Evolutionary conservation across 2,888 invertebrate species (phyloP).

Genomic region (Stenotaenia linearis): DNA sequence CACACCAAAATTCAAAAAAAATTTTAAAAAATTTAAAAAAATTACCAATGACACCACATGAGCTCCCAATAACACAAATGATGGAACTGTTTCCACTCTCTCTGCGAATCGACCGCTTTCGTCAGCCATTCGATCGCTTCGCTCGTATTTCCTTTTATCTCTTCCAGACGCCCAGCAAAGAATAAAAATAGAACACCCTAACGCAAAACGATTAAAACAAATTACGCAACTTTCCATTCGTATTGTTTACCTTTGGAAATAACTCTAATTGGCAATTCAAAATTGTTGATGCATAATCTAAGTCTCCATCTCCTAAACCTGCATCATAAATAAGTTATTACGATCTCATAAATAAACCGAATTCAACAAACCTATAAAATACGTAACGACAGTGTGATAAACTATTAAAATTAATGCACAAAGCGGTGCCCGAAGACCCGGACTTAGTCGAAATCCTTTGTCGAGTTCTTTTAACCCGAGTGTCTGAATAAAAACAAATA

Average conservation of each 20-base stretch:
- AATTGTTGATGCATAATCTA: slow-evolving; percentile 67
- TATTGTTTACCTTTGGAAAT: slow-evolving; percentile 58
- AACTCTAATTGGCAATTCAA: slow-evolving; percentile 55
- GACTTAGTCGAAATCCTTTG: slow-evolving; percentile 62
- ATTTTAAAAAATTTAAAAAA: background rate
- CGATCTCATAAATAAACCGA: background rate
- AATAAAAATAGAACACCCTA: slow-evolving; percentile 87
- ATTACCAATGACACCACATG: slow-evolving; percentile 78
- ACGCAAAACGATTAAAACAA: background rate
- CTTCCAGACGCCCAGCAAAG: slow-evolving; percentile 77
- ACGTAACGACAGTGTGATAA: slow-evolving; percentile 78
- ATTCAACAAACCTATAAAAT: slow-evolving; percentile 61
- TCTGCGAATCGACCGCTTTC: slow-evolving; percentile 72
- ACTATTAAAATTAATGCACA: slow-evolving; percentile 78
- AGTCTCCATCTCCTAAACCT: slow-evolving; percentile 66
- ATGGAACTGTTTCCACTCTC: slow-evolving; percentile 83
- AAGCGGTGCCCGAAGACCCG: slow-evolving; percentile 75
- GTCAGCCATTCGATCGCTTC: slow-evolving; percentile 68
- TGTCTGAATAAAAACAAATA: slow-evolving; percentile 52
- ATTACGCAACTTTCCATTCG: no score
- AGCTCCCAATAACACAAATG: slow-evolving; percentile 92
- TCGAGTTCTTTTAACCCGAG: slow-evolving; percentile 68
- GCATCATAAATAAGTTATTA: background rate
- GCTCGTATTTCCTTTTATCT: slow-evolving; percentile 70
- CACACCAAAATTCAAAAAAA: background rate